These are phyloP conservation scores for Smittia sp. DNA, from an alignment of 2,888 invertebrate species.

Conservation along the genomic window DNA sequence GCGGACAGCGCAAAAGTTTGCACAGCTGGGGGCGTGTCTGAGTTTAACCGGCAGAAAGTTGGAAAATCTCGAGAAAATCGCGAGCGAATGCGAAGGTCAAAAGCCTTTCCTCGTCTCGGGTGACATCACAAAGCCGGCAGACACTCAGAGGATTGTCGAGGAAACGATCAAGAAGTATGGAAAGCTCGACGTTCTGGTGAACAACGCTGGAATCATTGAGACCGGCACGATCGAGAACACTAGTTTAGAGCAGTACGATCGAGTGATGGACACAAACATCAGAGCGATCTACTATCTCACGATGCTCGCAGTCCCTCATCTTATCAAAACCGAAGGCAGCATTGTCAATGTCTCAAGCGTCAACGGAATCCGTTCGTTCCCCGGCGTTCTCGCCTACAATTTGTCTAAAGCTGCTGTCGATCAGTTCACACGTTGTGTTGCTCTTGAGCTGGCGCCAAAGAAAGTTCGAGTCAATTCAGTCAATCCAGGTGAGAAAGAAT, in stretches of 20 bases:
- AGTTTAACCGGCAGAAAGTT: slow-evolving; percentile 64
- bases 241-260: slow-evolving; percentile 76
- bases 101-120: slow-evolving; percentile 63
- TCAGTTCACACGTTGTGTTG: slow-evolving; percentile 68
- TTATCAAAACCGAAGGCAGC: slow-evolving; percentile 73
- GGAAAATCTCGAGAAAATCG: slow-evolving; percentile 64
- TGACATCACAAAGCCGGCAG: slow-evolving; percentile 71
- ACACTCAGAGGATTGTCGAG: slow-evolving; percentile 67
- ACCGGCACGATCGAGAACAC: slow-evolving; percentile 78
- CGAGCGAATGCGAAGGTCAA: slow-evolving; percentile 56
- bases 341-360: slow-evolving; percentile 90
- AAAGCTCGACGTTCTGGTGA: slow-evolving; percentile 77
- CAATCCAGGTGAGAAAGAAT: slow-evolving; percentile 69
- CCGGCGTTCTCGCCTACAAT: slow-evolving; percentile 64
- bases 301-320: slow-evolving; percentile 76
- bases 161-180: slow-evolving; percentile 72
- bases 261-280: slow-evolving; percentile 79
- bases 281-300: slow-evolving; percentile 73
- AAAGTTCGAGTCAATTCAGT: slow-evolving; percentile 64
- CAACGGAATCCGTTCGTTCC: slow-evolving; percentile 64
- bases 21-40: slow-evolving; percentile 62
- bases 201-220: slow-evolving; percentile 86
- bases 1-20: slow-evolving; percentile 66
- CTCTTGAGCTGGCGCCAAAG: slow-evolving; percentile 61
- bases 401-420: slow-evolving; percentile 72